Conservation (phyloP, 23 tunicate genomes). For the Corella eumyota region DNA sequence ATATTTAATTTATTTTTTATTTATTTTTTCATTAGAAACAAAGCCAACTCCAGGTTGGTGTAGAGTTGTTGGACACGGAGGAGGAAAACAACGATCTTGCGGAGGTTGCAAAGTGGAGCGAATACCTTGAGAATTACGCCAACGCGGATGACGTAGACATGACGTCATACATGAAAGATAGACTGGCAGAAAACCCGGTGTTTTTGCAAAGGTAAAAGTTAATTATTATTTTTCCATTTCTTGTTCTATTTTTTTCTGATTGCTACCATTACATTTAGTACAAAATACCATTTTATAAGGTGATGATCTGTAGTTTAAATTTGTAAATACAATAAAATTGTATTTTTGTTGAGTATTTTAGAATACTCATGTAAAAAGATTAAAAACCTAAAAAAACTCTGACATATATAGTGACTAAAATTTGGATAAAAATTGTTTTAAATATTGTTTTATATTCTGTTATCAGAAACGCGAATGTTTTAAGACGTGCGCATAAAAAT, state of each 20-base stretch:
- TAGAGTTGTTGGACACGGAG: slow-evolving; percentile 63
- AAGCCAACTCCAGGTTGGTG: slow-evolving; percentile 36
- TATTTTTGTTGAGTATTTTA: not conserved
- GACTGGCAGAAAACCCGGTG: slow-evolving; percentile 34
- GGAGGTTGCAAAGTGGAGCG: slow-evolving; percentile 71
- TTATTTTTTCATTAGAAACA: slow-evolving; percentile 22
- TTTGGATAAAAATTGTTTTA: not conserved
- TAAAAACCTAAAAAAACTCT: not conserved
- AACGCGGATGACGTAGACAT: slow-evolving; percentile 25
- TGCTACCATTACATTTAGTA: too few species aligned
- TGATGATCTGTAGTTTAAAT: too few species aligned
- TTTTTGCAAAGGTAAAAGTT: slow-evolving; percentile 42
- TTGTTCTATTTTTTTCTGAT: not conserved
- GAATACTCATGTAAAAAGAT: not conserved
- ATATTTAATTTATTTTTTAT: not conserved
- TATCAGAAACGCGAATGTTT: slow-evolving; percentile 27
- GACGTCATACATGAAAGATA: slow-evolving; percentile 19
- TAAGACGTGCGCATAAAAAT: slow-evolving; percentile 22
- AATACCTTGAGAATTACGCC: slow-evolving; percentile 65
- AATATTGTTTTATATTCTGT: not conserved
- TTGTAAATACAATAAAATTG: too few species aligned
- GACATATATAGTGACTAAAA: too few species aligned
- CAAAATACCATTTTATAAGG: too few species aligned
- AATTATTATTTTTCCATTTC: not conserved
- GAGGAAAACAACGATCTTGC: slow-evolving; percentile 38